Conservation (phyloP, 2,113 vertebrate species). For the Ramphastos sulfuratus region DNA sequence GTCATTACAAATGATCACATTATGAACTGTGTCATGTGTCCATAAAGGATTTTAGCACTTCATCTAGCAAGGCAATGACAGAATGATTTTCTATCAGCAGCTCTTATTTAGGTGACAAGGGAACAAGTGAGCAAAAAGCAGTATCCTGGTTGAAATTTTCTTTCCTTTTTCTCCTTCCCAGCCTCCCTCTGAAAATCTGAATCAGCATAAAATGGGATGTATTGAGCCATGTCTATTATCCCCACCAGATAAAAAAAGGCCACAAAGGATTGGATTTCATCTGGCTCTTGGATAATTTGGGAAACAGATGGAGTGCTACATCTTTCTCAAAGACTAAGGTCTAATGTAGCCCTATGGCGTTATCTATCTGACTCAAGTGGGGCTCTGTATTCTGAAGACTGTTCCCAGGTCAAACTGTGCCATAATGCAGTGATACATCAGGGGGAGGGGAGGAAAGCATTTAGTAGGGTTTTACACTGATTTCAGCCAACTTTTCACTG, state of each 20-base stretch:
- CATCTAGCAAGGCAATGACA: background rate
- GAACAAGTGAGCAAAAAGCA: background rate
- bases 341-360: conserved; percentile 1
- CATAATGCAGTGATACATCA: background rate
- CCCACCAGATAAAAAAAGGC: conserved; percentile 17
- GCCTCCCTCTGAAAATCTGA: conserved; percentile 16
- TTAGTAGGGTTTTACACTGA: background rate
- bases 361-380: background rate
- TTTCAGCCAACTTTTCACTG: background rate
- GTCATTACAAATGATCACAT: background rate
- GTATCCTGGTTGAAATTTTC: background rate
- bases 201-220: conserved; percentile 11
- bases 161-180: background rate
- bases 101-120: background rate
- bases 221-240: conserved; percentile 47
- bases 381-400: background rate
- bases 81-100: background rate
- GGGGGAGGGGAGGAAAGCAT: background rate
- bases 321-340: conserved; percentile 13
- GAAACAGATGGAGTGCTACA: conserved; percentile 52
- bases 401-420: background rate
- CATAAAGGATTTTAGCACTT: background rate
- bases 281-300: conserved; percentile 27
- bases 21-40: background rate
- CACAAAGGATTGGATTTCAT: conserved; percentile 39